Evolutionary conservation across 2,113 vertebrate genomes (phyloP).

Genomic region (rat (Rattus norvegicus)): DNA sequence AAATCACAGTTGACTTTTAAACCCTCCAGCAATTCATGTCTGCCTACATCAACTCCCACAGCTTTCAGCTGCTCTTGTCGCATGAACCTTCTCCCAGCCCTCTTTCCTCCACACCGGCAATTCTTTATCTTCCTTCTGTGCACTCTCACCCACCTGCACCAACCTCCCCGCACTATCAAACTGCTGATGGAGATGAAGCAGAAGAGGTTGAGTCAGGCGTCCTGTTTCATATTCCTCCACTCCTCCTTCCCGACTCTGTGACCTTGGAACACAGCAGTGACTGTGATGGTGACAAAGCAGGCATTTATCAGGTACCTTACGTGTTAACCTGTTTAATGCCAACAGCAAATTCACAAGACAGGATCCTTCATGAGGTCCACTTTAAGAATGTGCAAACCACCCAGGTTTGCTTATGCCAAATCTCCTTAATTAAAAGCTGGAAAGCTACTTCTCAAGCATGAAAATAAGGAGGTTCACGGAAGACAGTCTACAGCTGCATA

Average conservation of each 20-base stretch:
- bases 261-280: neutral
- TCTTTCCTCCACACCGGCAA: conserved; percentile 34
- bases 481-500: neutral
- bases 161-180: conserved; percentile 34
- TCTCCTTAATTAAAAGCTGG: conserved; percentile 24
- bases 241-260: neutral
- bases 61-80: conserved; percentile 51
- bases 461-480: neutral
- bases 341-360: neutral
- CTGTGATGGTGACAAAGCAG: neutral
- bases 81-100: neutral
- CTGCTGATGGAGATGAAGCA: conserved; percentile 43
- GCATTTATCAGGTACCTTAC: neutral
- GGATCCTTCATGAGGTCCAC: neutral
- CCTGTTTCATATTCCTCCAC: neutral
- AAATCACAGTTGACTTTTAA: conserved; percentile 74
- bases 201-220: conserved; percentile 60
- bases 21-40: conserved; percentile 62
- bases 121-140: neutral
- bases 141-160: conserved; percentile 22
- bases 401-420: neutral
- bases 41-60: conserved; percentile 68
- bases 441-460: neutral
- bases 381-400: neutral
- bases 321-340: neutral